Base-by-base conservation (phyloP, 1,140 invertebrate species). In the Drosophila lowei region DNA sequence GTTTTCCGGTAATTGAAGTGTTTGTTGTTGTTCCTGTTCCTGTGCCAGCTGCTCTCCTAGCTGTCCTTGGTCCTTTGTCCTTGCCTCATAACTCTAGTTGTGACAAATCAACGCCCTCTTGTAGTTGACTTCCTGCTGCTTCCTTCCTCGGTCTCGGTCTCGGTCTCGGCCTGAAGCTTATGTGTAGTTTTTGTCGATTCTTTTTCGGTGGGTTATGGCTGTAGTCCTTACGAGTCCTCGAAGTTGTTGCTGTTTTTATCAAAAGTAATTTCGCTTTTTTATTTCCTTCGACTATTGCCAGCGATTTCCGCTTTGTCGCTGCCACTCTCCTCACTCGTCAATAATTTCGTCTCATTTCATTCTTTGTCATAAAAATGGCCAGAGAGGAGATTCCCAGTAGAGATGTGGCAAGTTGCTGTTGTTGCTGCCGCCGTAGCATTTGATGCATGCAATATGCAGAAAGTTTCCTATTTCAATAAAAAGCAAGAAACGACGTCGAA, bases 381-480 rank as follows among this genome's bases (percentile, higher is more conserved):
- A 85, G 34, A 13, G 5, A 4, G 34, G 11, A 58, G 53, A 78
- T 64, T 49, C 34, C 57, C 41, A 21, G 4, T 13, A 48, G 64
- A 55, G 68, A 66, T 67, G 70, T 70, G 76, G 79, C 57, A 75
- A 74, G 63, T 74, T 23, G 68, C 30, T 56, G 71, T 71, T 75
- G 54, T 65, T 25, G 23, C 5, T 6, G 23, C 23, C 23, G 57
- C 44, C 63, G 53, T 71, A 63, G 73, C 83, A 78, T 83, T 88
- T 88, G 81, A 86, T 86, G 81, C 83, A 78, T 86, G 81, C 81
- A 86, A 86, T 86, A 86, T 86, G 81, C 81, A 86, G 78, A 86
- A 85, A 86, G 83, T 86, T 86, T 86, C 81, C 83, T 86, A 81
- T 86, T 78, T 86, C 81, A 86, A 86, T 86, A 88, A 86, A 86